Evolutionary conservation across 1,140 invertebrate genomes (phyloP), one percentile per base, ranked within the genome.

Genomic region (Berghia stephanieae): DNA sequence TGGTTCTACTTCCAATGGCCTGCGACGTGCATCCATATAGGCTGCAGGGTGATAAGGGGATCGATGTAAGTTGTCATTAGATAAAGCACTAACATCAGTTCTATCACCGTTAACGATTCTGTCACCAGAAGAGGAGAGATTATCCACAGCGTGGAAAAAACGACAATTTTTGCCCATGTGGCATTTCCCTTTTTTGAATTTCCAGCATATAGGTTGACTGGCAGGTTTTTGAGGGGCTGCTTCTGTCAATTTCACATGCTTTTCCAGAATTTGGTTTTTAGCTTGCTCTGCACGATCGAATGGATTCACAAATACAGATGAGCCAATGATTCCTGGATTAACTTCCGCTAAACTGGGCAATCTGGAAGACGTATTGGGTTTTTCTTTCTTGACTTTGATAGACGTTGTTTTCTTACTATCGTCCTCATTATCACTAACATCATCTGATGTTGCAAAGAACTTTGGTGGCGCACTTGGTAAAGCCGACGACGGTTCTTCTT

Each of bases 121-220:
- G 16, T n/a, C 21, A 31, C n/a, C 52, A 42, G 43, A 24, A 24
- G 67, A 16, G n/a, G 21, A 16, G 74, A 63, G 44, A n/a, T 72
- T 75, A 46, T 80, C 78, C 55, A 78, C 40, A 84, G 96, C 95
- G 90, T 98, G 96, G 2, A 95, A 95, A 90, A 94, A 98, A 75
- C 94, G 95, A 86, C 96, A 98, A 79, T 95, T 96, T 82, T 95
- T 95, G 5, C 96, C 96, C 90, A 96, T 96, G 43, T 94, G 91
- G 87, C 96, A 98, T 27, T 93, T 91, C 6, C 96, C 96, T 89
- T 96, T 96, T 34, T 94, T 91, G 87, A 96, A 96, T 90, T 96
- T 97, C 94, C 95, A 97, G 86, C 96, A 98, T 46, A 97, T 94
- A 89, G 96, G 95, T 83, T 93, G 94, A 0, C 95, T 95, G 94